Conservation (phyloP, 2,888 invertebrate genomes). For the Drosophila anomalata region DNA sequence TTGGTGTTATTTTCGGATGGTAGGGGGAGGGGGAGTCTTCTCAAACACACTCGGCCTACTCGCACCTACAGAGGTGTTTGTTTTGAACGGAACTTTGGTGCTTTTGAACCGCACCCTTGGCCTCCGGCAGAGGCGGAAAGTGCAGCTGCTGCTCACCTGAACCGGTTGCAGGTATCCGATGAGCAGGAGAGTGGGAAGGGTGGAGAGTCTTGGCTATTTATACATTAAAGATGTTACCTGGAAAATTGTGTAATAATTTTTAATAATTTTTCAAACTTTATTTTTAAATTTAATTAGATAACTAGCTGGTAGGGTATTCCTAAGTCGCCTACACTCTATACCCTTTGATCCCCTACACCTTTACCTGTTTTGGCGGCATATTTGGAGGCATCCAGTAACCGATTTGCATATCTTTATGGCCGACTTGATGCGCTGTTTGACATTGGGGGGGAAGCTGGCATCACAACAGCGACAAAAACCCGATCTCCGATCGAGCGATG, state of each 20-base stretch:
- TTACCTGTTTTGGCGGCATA: constrained; percentile 25
- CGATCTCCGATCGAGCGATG: constrained; percentile 8
- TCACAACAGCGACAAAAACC: constrained; percentile 21
- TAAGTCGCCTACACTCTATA: too few species aligned
- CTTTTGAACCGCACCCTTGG: constrained; percentile 43
- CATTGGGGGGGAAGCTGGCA: constrained; percentile 51
- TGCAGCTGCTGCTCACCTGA: constrained; percentile 35
- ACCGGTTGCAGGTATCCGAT: constrained; percentile 20
- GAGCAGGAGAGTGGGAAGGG: too few species aligned
- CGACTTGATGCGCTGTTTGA: constrained; percentile 44
- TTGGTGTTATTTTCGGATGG: not conserved
- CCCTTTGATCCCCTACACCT: constrained; percentile 15
- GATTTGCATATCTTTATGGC: constrained; percentile 60
- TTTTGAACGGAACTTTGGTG: constrained; percentile 29
- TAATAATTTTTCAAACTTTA: too few species aligned
- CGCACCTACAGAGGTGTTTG: constrained; percentile 53
- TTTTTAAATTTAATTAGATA: too few species aligned
- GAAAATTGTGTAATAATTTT: too few species aligned
- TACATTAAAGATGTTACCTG: too few species aligned
- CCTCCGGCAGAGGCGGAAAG: not conserved
- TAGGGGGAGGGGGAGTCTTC: not conserved
- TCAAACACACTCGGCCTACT: constrained; percentile 14
- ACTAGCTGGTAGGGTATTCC: not conserved
- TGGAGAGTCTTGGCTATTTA: too few species aligned
- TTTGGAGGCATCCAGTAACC: constrained; percentile 24